Base-by-base conservation (phyloP, 2,113 vertebrate species). In the Pangasianodon gigas region DNA sequence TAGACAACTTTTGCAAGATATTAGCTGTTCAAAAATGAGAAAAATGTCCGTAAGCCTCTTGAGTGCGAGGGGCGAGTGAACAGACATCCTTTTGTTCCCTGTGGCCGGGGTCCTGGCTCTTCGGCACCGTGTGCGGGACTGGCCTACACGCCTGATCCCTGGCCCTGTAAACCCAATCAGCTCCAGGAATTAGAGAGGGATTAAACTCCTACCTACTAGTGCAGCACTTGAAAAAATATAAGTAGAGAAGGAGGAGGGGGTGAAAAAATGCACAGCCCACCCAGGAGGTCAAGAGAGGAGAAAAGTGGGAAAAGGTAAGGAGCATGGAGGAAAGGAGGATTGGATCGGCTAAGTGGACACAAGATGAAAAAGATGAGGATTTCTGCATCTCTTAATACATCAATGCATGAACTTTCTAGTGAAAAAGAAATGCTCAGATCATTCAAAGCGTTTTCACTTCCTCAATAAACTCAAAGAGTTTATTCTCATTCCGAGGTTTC, bases 11-110 rank as follows among this genome's bases (percentile, higher is more conserved):
- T 96, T 97, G 95, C 96, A 96, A 97, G 97, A 98, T 97, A 97
- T 99, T 98, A 99, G 98, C 98, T 96, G 97, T 96, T 98, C 96
- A 99, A 97, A 99, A 98, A 99, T 99, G 97, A 98, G 97, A 99
- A 99, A 99, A 99, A 99, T 99, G 97, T 96, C 94, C 95, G 92
- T 99, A 99, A 99, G 98, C 98, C 95, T 95, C 95, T 97, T 96
- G 93, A 96, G 96, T 94, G 96, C 95, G 96, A 89, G 92, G 95
- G 94, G 96, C 93, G 93, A 93, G 95, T 91, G 94, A 97, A 98
- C 97, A 99, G 96, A 94, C 94, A 37, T 92, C 90, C 97, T 97
- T 98, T 99, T 99, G 98, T 99, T 95, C 90, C 93, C 91, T 91
- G 93, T 90, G 54, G 85, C 80, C 87, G 21, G 90, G 87, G 89